phyloP scores from a whole-genome alignment of 1,140 invertebrate species.

The Zaprionus gabonicus region DNA sequence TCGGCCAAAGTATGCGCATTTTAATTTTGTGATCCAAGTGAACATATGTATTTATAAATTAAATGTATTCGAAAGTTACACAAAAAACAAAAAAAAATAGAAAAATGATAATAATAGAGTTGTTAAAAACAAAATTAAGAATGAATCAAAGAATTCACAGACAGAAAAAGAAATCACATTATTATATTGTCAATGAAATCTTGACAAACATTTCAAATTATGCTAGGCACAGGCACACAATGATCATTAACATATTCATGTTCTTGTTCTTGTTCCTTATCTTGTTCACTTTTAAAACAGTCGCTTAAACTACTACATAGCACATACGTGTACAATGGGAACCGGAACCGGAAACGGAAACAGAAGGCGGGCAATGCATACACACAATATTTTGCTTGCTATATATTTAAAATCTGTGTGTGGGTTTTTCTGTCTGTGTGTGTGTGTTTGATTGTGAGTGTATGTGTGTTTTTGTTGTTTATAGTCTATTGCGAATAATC shows the following conservation, averaged over 20 bases:
- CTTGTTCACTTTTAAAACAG: slow-evolving; percentile 2
- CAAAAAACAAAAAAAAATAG: background rate
- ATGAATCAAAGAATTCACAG: background rate
- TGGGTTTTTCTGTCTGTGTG: background rate
- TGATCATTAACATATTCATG: slow-evolving; percentile 14
- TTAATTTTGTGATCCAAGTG: slow-evolving; percentile 26
- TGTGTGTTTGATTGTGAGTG: background rate
- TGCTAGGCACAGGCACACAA: slow-evolving; percentile 10
- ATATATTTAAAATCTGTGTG: slow-evolving; percentile 33
- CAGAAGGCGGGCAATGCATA: slow-evolving; percentile 30
- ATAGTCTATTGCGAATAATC: slow-evolving; percentile 31
- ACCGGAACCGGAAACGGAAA: slow-evolving; percentile 15
- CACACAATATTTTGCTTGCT: slow-evolving; percentile 24
- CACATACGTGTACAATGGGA: slow-evolving; percentile 12
- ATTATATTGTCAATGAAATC: background rate
- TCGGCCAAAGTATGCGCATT: slow-evolving; percentile 6
- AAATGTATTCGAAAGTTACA: slow-evolving; percentile 11
- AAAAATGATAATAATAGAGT: background rate
- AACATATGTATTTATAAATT: slow-evolving; percentile 9
- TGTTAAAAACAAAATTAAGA: background rate
- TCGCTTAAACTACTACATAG: slow-evolving; percentile 9
- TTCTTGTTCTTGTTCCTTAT: background rate
- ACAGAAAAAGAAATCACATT: background rate
- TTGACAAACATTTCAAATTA: background rate
- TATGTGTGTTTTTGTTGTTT: slow-evolving; percentile 1